phyloP scores from a whole-genome alignment of 2,113 vertebrate species.

The Gymnarchus niloticus region DNA sequence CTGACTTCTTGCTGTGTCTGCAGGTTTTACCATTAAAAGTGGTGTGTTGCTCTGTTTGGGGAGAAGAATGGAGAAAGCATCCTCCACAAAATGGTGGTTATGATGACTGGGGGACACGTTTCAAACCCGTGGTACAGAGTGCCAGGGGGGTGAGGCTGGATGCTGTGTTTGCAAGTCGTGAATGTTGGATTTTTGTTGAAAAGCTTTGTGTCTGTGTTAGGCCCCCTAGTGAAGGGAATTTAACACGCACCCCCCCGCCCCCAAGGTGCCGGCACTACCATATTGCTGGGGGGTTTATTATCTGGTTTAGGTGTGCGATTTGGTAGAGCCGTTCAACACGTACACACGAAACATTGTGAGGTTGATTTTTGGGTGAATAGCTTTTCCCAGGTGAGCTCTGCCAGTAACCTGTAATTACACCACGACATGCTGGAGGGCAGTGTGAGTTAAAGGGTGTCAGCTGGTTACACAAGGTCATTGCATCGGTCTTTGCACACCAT shows the following conservation, averaged over 20 bases:
- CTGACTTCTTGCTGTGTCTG: conserved; percentile 11
- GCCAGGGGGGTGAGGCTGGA: neutral
- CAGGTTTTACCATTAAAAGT: conserved; percentile 11
- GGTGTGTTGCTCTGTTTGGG: conserved; percentile 26
- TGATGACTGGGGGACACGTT: too few species aligned
- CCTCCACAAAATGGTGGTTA: too few species aligned
- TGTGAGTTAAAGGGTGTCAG: neutral
- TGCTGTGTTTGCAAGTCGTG: neutral
- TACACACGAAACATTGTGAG: neutral
- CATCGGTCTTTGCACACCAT: neutral
- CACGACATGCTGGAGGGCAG: neutral
- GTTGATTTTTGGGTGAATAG: neutral
- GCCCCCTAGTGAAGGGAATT: neutral
- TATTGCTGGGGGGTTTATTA: neutral
- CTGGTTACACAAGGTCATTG: neutral
- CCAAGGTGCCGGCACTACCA: neutral
- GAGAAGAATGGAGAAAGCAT: neutral
- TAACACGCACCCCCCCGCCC: neutral
- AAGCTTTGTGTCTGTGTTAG: neutral
- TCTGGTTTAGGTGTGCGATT: neutral
- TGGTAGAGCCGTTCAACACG: neutral
- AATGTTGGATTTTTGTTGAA: too few species aligned
- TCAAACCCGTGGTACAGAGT: neutral
- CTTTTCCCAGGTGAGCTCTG: neutral
- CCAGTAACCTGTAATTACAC: neutral